phyloP scores from a whole-genome alignment of 2,888 invertebrate genomes.

The Chloroclystis v-ata region DNA sequence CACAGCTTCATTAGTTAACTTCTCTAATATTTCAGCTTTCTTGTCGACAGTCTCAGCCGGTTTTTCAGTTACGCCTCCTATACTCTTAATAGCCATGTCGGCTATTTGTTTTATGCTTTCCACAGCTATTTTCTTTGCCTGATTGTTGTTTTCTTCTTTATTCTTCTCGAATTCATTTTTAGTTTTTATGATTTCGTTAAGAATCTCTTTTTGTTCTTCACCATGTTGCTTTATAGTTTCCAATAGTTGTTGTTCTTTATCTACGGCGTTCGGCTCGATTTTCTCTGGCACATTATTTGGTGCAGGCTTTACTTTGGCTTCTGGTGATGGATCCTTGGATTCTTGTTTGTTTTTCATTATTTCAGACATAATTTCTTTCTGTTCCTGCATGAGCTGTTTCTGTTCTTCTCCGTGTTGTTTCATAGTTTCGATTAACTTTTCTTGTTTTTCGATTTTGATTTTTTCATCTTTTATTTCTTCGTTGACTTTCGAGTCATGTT shows the following conservation, averaged over 20 bases:
- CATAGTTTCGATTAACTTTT: conserved; percentile 79
- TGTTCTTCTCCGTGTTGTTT: conserved; percentile 84
- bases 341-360: conserved; percentile 77
- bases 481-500: conserved; percentile 33
- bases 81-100: conserved; percentile 65
- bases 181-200: conserved; percentile 79
- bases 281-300: conserved; percentile 12
- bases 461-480: conserved; percentile 45
- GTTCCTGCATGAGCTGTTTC: conserved; percentile 82
- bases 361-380: conserved; percentile 80
- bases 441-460: conserved; percentile 50
- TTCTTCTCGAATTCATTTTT: conserved; percentile 69
- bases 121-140: conserved; percentile 70
- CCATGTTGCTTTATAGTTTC: conserved; percentile 83
- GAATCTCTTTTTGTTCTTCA: conserved; percentile 81
- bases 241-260: conserved; percentile 56
- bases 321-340: conserved; percentile 36
- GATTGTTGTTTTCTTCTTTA: conserved; percentile 64
- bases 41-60: conserved; percentile 39
- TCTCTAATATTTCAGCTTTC: conserved; percentile 45
- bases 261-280: conserved; percentile 37
- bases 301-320: conserved; percentile 45
- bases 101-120: conserved; percentile 75
- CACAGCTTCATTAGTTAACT: conserved; percentile 58
- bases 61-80: conserved; percentile 62